These are phyloP conservation scores for Trichomycterus rosablanca DNA, from an alignment of 2,113 vertebrate species.

Conservation along the genomic window DNA sequence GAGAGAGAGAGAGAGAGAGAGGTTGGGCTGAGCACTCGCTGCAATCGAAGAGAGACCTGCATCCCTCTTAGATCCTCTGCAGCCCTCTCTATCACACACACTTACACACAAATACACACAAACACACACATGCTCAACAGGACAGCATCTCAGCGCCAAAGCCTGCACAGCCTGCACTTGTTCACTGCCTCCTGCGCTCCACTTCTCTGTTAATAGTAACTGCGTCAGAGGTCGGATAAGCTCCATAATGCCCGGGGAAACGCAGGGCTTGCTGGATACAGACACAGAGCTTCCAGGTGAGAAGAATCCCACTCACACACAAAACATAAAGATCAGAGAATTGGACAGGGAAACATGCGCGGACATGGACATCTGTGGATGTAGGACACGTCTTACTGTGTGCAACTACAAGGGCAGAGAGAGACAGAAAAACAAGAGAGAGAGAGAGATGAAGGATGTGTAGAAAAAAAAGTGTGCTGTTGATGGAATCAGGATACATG, in stretches of 20 bases:
- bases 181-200: conserved; percentile 20
- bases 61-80: conserved; percentile 52
- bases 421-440: too few species aligned
- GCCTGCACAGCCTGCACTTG: conserved; percentile 17
- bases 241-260: conserved; percentile 70
- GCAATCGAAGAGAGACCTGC: conserved; percentile 63
- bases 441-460: too few species aligned
- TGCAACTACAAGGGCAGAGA: not conserved
- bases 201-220: conserved; percentile 21
- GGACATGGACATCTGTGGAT: not conserved
- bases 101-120: conserved; percentile 28
- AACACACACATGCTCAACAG: conserved; percentile 34
- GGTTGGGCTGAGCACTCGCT: conserved; percentile 32
- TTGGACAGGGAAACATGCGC: not conserved
- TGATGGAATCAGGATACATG: too few species aligned
- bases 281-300: conserved; percentile 71
- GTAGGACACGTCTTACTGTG: too few species aligned
- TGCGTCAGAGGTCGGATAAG: conserved; percentile 59
- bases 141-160: conserved; percentile 23
- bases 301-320: conserved; percentile 12
- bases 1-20: conserved; percentile 31
- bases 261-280: conserved; percentile 59
- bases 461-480: too few species aligned
- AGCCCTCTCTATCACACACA: conserved; percentile 20
- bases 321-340: not conserved